Evolutionary conservation across 1,140 invertebrate genomes (phyloP).

Genomic region (Cotesia typhae): DNA sequence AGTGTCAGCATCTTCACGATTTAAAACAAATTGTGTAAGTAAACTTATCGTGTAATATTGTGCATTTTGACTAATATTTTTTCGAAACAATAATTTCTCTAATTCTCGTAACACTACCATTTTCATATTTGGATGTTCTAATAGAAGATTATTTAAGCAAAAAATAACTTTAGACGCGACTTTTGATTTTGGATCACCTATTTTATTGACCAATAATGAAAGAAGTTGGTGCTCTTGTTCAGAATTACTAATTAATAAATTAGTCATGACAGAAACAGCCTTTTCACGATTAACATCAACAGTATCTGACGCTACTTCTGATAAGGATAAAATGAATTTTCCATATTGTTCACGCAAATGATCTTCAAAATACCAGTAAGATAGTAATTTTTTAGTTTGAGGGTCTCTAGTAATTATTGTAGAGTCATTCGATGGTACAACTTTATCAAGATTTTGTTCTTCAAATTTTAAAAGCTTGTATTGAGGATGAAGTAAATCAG

Average conservation of each 20-base stretch:
- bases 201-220: constrained; percentile 88
- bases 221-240: constrained; percentile 91
- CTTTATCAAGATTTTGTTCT: constrained; percentile 70
- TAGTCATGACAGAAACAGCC: constrained; percentile 79
- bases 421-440: constrained; percentile 32
- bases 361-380: constrained; percentile 83
- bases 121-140: constrained; percentile 93
- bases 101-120: constrained; percentile 85
- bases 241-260: constrained; percentile 82
- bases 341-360: constrained; percentile 81
- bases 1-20: constrained; percentile 76
- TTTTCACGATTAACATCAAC: constrained; percentile 84
- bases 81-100: constrained; percentile 87
- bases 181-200: constrained; percentile 91
- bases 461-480: constrained; percentile 79
- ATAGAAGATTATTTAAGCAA: constrained; percentile 85
- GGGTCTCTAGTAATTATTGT: constrained; percentile 64
- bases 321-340: constrained; percentile 74
- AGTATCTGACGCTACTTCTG: constrained; percentile 72
- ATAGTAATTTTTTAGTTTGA: constrained; percentile 67
- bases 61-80: constrained; percentile 83
- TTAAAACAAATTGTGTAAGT: constrained; percentile 81
- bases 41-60: constrained; percentile 96
- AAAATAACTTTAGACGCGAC: constrained; percentile 88
- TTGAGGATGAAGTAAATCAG: constrained; percentile 77